Base-by-base conservation (phyloP, 1,140 invertebrate genomes). In the Pemphigus obesinymphae region DNA sequence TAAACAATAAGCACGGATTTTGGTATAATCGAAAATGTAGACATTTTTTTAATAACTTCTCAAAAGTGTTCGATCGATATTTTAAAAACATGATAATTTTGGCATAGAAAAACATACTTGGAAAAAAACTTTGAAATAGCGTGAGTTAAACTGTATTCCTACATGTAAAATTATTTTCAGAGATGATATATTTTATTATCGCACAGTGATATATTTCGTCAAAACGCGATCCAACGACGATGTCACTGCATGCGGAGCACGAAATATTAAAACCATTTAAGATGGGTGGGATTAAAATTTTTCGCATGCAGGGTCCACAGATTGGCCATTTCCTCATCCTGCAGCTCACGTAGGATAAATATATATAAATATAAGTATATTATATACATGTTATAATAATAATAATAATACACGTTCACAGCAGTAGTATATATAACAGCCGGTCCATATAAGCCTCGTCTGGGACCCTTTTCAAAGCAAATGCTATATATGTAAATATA, bases 321-420 rank as follows among this genome's bases (percentile, higher is more conserved):
- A 80, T 80, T 80, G 34, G 76, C 76, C 37, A 80, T 80, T 80
- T 80, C 76, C 76, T 80, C 76, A 80, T 80, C 55, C 76, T 80
- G 76, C 76, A 15, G 26, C 72, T 70, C 23, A 1, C 26, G 68
- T 26, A 40, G 66, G n/a, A 70, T 70, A 70, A 20, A 17, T 48
- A 48, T 15, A n/a, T n/a, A 48, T 15, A 15, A 15, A 11, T 15
- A 48, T 48, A 11, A 40, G 4, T 40, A 40, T 40, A 45, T 45
- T 45, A 45, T 45, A 68, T 68, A 68, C 37, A 11, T 31, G 15
- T 20, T 40, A 40, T 37, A 37, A 66, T 61, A 29, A 13, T 61
- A 61, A 31, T 68, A n/a, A 66, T 37, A 3, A 1, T 26, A 43
- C 37, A 20, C 55, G 55, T 63, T 80, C 34, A 61, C 34, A 61